Evolutionary conservation across 2,888 invertebrate species (phyloP), one percentile per base, ranked within the genome.

Genomic region (Tipula vernalis): DNA sequence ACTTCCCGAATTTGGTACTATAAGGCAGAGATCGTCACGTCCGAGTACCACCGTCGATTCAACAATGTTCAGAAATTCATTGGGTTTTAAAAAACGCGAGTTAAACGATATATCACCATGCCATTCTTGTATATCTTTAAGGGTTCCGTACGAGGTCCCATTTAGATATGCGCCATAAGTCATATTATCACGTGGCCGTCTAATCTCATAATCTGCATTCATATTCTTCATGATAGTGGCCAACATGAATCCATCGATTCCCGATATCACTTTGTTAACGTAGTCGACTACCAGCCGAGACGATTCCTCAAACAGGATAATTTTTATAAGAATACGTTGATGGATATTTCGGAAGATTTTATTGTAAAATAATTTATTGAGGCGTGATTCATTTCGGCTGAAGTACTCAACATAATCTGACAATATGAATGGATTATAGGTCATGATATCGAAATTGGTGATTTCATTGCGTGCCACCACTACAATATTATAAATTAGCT

Each of bases 11-110:
- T 93, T 93, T 87, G 93, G 93, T 5, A 93, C 91, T 39, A 94
- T 88, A 86, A 94, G 93, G 89, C 94, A 94, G 10, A 94, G 88
- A 88, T 93, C 92, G 87, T 94, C 94, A 87, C 94, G 92, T 10
- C 89, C 90, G 5, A 93, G 90, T 2, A 93, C 93, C 86, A 93
- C 92, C 0, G 94, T 93, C 1, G 91, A 91, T 87, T 94, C 94
- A 15, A 93, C 92, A 86, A 91, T 91, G 0, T 92, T 92, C 15
- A 92, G 91, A 88, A 93, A 94, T 0, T 92, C 91, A 0, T 89
- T 88, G 86, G 92, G 91, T 87, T 93, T 92, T 4, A 94, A 90
- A 84, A 94, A 93, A 87, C 94, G 90, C 0, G 93, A 92, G 88
- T 91, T 93, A 6, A 94, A 89, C 87, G 93, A 93, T 18, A 94